Percentiles rank a stretch among this genome's conserved stretches.
These are phyloP conservation scores for Agraylea sexmaculata DNA, from an alignment of 1,140 invertebrate genomes.

Conservation along the genomic window DNA sequence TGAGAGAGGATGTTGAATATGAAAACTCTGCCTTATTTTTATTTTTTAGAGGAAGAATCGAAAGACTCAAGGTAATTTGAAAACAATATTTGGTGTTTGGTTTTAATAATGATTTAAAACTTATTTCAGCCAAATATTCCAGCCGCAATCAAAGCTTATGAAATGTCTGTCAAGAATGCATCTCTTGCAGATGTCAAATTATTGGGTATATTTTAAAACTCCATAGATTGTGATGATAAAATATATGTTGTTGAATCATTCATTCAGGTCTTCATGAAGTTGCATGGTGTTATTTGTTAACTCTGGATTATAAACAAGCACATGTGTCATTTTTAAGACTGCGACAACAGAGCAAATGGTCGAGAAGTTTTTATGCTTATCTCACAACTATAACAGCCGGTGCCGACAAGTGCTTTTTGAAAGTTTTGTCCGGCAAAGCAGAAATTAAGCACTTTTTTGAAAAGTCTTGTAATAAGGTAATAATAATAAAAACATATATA, in stretches of 20 bases:
- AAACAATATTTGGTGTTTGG: neutral
- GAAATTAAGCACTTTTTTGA: constrained; percentile 16
- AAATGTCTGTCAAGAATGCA: constrained; percentile 46
- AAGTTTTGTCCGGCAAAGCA: constrained; percentile 10
- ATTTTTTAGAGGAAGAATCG: constrained; percentile 55
- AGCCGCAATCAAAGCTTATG: constrained; percentile 46
- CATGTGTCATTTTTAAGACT: constrained; percentile 46
- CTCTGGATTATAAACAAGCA: constrained; percentile 47
- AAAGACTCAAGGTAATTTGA: constrained; percentile 47
- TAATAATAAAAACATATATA: neutral
- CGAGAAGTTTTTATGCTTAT: constrained; percentile 59
- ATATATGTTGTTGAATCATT: neutral
- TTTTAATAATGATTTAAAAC: neutral
- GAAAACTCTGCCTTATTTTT: constrained; percentile 55
- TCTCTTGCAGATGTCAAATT: constrained; percentile 55
- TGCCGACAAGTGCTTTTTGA: constrained; percentile 15
- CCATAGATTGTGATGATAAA: neutral
- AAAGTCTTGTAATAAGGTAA: constrained; percentile 19
- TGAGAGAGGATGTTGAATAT: constrained; percentile 47
- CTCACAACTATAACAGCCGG: constrained; percentile 36
- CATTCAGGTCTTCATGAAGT: constrained; percentile 55
- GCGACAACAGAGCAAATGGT: constrained; percentile 53
- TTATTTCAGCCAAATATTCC: constrained; percentile 47
- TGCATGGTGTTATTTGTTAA: constrained; percentile 59
- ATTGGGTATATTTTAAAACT: constrained; percentile 21